A percentile compares a stretch with the other conserved stretches of the same genome.
Conservation (phyloP, 2,797 vertebrate genomes). For the Heteromormyrus szaboi region DNA sequence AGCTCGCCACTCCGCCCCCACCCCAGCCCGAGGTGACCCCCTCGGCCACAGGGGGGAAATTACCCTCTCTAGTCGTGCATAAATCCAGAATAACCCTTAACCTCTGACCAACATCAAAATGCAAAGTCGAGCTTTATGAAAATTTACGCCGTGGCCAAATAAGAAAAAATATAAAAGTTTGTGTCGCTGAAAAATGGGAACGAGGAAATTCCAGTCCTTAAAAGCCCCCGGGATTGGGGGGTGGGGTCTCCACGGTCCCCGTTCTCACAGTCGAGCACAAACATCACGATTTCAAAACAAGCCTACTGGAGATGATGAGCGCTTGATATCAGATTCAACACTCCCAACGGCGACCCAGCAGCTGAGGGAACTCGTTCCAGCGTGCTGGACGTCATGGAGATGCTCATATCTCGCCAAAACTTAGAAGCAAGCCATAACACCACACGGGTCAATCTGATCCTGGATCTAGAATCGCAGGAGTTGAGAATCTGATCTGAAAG, state of each 20-base stretch:
- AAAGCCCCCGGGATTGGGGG: constrained; percentile 1
- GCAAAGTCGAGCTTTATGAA: background rate
- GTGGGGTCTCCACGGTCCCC: background rate
- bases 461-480: background rate
- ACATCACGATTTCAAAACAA: background rate
- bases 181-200: background rate
- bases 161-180: no score
- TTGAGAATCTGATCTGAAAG: background rate
- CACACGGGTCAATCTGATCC: background rate
- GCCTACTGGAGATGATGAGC: background rate
- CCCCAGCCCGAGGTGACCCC: background rate
- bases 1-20: background rate
- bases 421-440: background rate
- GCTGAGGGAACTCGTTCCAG: background rate
- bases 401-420: background rate
- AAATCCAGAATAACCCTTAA: background rate
- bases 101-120: background rate
- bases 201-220: background rate
- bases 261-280: background rate
- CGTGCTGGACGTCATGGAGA: background rate
- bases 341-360: background rate
- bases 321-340: background rate
- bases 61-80: background rate
- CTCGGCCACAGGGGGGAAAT: background rate
- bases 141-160: background rate